These are phyloP conservation scores for Acipenser oxyrinchus DNA, from an alignment of 2,797 vertebrate genomes.

Conservation along the genomic window DNA sequence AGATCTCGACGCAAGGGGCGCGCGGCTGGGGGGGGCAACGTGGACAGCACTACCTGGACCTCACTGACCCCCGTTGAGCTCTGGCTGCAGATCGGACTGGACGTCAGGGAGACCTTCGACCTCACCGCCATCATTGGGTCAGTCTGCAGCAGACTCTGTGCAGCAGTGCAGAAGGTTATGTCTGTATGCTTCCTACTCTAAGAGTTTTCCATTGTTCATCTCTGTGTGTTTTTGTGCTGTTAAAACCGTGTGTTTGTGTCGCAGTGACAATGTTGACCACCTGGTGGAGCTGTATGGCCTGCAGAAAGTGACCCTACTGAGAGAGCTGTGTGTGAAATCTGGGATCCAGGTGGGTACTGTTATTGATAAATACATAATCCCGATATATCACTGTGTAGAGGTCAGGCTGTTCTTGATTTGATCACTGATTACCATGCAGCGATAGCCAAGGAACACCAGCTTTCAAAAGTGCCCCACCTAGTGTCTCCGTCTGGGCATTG, in stretches of 20 bases:
- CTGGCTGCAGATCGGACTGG: constrained; percentile 64
- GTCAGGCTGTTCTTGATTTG: too few relatives aligned
- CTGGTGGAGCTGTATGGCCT: constrained; percentile 61
- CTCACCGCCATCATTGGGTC: constrained; percentile 55
- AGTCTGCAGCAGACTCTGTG: constrained; percentile 12
- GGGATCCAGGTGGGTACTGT: constrained; percentile 64
- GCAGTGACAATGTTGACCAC: constrained; percentile 57
- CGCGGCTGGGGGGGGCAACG: constrained; percentile 34
- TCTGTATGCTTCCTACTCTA: background rate
- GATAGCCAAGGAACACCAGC: too few relatives aligned
- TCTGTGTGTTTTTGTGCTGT: background rate
- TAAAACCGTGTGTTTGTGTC: constrained; percentile 13
- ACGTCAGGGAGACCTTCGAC: constrained; percentile 58
- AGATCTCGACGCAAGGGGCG: constrained; percentile 56
- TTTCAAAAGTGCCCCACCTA: too few relatives aligned
- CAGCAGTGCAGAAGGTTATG: too few relatives aligned
- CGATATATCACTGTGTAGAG: too few relatives aligned
- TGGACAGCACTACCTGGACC: constrained; percentile 44
- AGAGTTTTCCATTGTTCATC: background rate
- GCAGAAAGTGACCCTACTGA: constrained; percentile 66
- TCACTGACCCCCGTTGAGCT: constrained; percentile 52
- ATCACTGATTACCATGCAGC: too few relatives aligned
- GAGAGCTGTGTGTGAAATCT: constrained; percentile 70
- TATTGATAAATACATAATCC: background rate
- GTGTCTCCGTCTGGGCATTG: too few relatives aligned